phyloP scores from a whole-genome alignment of 2,888 invertebrate species.

The Crossocerus cetratus region DNA sequence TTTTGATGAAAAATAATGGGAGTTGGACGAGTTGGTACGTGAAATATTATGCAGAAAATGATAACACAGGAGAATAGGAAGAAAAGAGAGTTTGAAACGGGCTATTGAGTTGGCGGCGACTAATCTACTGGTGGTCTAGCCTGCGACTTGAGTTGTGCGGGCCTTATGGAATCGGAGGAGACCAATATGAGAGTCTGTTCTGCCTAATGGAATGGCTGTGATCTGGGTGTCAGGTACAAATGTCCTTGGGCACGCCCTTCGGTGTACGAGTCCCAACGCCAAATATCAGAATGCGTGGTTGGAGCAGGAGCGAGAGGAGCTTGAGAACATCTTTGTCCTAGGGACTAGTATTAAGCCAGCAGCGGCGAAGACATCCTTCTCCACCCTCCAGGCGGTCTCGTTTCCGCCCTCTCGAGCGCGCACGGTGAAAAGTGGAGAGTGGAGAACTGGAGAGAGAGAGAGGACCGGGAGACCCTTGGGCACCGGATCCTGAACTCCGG shows the following conservation, averaged over 20 bases:
- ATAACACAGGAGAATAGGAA: no score
- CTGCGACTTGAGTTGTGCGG: no score
- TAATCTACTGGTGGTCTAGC: no score
- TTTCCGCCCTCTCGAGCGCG: conserved; percentile 56
- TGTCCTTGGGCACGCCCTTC: conserved; percentile 44
- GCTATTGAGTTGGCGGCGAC: no score
- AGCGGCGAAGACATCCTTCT: conserved; percentile 39
- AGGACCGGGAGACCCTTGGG: conserved; percentile 43
- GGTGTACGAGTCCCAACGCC: conserved; percentile 43
- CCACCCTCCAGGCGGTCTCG: conserved; percentile 49
- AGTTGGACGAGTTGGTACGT: no score
- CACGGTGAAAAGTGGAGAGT: conserved; percentile 42
- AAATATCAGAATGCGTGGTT: conserved; percentile 32
- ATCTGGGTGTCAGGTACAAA: conserved; percentile 44
- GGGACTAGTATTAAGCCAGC: conserved; percentile 40
- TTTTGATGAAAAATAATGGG: no score
- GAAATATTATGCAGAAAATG: no score
- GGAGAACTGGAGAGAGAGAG: no score
- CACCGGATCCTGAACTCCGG: conserved; percentile 52
- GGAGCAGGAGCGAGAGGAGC: conserved; percentile 20
- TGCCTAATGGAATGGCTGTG: conserved; percentile 13
- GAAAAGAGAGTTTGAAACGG: no score
- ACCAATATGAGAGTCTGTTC: neutral
- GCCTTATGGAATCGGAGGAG: no score
- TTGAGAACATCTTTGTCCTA: conserved; percentile 45